phyloP scores from a whole-genome alignment of 2,888 invertebrate genomes.

The Drosophila atripex region DNA sequence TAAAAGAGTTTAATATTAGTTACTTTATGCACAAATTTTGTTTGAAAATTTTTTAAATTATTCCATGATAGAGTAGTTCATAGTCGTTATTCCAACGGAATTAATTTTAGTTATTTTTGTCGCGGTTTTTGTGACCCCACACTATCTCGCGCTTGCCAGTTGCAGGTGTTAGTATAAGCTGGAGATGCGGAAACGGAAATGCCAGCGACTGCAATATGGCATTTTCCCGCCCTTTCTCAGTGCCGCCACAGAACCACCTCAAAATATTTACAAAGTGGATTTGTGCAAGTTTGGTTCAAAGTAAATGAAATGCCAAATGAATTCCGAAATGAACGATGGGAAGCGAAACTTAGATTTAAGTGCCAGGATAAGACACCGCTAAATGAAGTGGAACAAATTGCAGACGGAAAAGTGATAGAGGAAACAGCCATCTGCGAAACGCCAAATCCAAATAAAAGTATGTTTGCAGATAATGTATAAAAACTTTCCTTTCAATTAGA shows the following conservation, averaged over 20 bases:
- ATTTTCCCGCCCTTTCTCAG: constrained; percentile 42
- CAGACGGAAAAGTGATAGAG: constrained; percentile 4
- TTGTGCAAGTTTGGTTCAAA: constrained; percentile 61
- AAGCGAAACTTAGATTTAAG: constrained; percentile 39
- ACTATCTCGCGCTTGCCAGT: constrained; percentile 39
- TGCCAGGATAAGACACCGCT: constrained; percentile 65
- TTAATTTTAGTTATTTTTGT: constrained; percentile 28
- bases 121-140: constrained; percentile 64
- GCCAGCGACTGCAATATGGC: constrained; percentile 46
- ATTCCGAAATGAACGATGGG: constrained; percentile 57
- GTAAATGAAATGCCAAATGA: constrained; percentile 64
- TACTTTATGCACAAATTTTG: no score
- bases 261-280: constrained; percentile 77
- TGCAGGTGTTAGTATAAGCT: constrained; percentile 51
- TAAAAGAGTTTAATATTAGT: no score
- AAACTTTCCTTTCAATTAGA: neutral
- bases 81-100: neutral
- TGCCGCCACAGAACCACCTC: neutral
- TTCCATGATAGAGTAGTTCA: neutral
- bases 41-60: neutral
- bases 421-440: constrained; percentile 1
- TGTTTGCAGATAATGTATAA: neutral
- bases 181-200: constrained; percentile 26
- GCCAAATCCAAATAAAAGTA: neutral
- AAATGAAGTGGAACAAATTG: constrained; percentile 52